Conservation (phyloP, 2,888 invertebrate genomes). For the Papilio demoleus region DNA sequence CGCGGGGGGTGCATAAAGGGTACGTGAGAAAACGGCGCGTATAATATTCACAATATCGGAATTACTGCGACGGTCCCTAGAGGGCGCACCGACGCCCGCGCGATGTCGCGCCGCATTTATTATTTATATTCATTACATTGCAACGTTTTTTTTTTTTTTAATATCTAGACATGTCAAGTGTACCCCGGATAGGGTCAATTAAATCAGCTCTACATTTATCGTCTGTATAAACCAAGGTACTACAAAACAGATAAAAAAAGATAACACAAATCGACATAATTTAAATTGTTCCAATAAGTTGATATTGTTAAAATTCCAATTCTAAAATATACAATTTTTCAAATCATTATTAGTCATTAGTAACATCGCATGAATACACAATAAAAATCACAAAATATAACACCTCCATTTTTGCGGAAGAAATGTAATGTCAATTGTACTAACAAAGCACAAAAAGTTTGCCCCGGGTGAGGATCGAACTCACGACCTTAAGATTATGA, state of each 20-base stretch:
- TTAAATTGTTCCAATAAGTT: too few species aligned
- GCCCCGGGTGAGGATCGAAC: slow-evolving; percentile 96
- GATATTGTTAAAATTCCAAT: too few species aligned
- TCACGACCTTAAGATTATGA: slow-evolving; percentile 92
- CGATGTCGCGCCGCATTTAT: slow-evolving; percentile 65
- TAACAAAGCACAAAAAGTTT: not conserved
- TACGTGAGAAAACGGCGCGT: slow-evolving; percentile 74
- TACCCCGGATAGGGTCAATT: slow-evolving; percentile 43
- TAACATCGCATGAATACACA: too few species aligned
- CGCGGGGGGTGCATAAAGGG: slow-evolving; percentile 55
- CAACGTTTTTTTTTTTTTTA: slow-evolving; percentile 61
- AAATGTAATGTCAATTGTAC: too few species aligned
- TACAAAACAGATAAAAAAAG: not conserved
- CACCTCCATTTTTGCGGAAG: too few species aligned
- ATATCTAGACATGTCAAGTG: slow-evolving; percentile 44
- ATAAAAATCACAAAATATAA: too few species aligned
- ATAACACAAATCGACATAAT: too few species aligned
- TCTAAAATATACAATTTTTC: too few species aligned
- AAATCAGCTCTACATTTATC: not conserved
- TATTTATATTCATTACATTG: slow-evolving; percentile 73
- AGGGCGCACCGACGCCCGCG: slow-evolving; percentile 56
- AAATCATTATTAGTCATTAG: too few species aligned
- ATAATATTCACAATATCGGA: slow-evolving; percentile 75
- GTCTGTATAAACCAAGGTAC: not conserved
- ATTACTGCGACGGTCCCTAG: slow-evolving; percentile 62